Conservation (phyloP, 1,140 invertebrate species). For the Triops cancriformis region DNA sequence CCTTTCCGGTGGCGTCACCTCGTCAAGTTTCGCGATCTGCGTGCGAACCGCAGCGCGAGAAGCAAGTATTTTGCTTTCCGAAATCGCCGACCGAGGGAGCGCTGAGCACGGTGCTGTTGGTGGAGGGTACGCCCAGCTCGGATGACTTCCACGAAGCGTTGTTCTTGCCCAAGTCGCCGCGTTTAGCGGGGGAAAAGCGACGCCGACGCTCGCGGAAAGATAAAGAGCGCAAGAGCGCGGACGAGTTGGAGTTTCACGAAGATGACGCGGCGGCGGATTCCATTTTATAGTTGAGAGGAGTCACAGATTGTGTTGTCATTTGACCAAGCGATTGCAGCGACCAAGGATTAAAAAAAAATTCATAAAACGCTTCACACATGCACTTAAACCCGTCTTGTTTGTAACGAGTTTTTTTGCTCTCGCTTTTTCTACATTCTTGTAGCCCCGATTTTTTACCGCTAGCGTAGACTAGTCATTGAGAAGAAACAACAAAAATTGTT, state of each 20-base stretch:
- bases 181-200: conserved; percentile 32
- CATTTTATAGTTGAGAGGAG: conserved; percentile 34
- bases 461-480: conserved; percentile 8
- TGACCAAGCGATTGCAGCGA: conserved; percentile 2
- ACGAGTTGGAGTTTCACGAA: neutral
- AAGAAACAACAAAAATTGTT: neutral
- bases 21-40: conserved; percentile 42
- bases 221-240: conserved; percentile 23
- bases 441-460: neutral
- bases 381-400: neutral
- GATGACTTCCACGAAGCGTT: conserved; percentile 53
- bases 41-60: conserved; percentile 45
- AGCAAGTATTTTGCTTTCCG: conserved; percentile 48
- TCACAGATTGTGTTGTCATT: conserved; percentile 39
- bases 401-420: neutral
- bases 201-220: conserved; percentile 31
- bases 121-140: conserved; percentile 50
- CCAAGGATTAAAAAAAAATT: conserved; percentile 13
- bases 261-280: conserved; percentile 11
- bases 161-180: conserved; percentile 46
- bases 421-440: neutral
- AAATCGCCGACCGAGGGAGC: conserved; percentile 51
- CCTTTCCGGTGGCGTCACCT: conserved; percentile 33
- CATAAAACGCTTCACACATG: neutral
- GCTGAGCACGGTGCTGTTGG: conserved; percentile 50